A percentile compares a stretch with the other conserved stretches of the same genome.
Conservation (phyloP, 1,140 invertebrate genomes). For the Paramacrobiotus metropolitanus region DNA sequence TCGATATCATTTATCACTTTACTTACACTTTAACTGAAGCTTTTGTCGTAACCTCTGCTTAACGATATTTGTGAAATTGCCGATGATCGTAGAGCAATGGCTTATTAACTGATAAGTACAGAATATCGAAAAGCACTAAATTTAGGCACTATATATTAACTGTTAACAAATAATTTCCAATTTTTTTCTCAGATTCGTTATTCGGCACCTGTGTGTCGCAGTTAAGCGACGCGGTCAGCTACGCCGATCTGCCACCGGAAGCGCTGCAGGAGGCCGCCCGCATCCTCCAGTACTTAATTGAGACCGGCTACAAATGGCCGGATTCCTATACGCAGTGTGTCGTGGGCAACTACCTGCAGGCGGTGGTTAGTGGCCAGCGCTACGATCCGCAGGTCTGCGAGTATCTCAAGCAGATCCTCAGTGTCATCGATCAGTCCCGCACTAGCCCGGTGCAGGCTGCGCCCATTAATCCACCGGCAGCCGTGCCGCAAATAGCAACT, state of each 20-base stretch:
- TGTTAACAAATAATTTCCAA: no score
- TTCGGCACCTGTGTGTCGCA: slow-evolving; percentile 3
- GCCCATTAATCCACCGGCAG: no score
- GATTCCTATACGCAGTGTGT: slow-evolving; percentile 57
- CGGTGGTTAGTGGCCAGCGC: slow-evolving; percentile 26
- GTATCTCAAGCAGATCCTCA: neutral
- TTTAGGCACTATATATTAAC: no score
- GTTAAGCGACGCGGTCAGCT: neutral
- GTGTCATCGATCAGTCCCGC: neutral
- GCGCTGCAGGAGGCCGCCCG: neutral
- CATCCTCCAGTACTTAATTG: neutral
- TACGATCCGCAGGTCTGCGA: slow-evolving; percentile 14
- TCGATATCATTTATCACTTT: no score
- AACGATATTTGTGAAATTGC: no score
- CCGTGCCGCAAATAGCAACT: no score
- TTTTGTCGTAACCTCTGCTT: no score
- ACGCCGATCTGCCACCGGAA: neutral
- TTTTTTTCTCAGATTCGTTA: neutral
- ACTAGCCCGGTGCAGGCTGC: no score
- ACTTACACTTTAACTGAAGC: no score
- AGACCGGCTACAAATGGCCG: slow-evolving; percentile 41
- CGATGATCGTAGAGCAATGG: no score
- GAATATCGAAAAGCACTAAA: no score
- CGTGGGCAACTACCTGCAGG: slow-evolving; percentile 44
- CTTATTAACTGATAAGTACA: no score